Evolutionary conservation across 1,140 invertebrate genomes (phyloP).

Genomic region (Platyura marginata): DNA sequence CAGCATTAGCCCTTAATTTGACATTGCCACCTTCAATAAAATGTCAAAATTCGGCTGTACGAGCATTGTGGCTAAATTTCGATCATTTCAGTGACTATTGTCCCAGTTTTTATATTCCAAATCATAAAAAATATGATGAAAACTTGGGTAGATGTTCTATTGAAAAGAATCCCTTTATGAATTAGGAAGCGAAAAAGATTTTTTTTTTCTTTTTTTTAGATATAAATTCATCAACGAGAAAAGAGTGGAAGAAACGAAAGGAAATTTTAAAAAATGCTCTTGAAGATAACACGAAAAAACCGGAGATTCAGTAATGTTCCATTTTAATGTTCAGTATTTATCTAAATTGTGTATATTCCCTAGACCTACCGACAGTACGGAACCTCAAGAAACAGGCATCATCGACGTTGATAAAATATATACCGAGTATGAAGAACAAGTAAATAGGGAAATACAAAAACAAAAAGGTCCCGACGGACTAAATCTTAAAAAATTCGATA

Average conservation of each 20-base stretch:
- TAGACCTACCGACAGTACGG: not conserved
- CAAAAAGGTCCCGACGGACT: constrained; percentile 18
- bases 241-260: constrained; percentile 23
- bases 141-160: too few relatives aligned
- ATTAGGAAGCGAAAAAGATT: too few relatives aligned
- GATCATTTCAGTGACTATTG: constrained; percentile 35
- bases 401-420: constrained; percentile 22
- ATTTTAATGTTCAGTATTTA: too few relatives aligned
- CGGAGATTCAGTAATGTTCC: not conserved
- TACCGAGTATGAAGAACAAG: constrained; percentile 21
- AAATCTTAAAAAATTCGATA: constrained; percentile 27
- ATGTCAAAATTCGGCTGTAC: constrained; percentile 32
- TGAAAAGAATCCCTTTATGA: too few relatives aligned
- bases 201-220: too few relatives aligned
- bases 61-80: constrained; percentile 37
- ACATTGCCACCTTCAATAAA: constrained; percentile 33
- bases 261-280: constrained; percentile 15
- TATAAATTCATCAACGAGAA: constrained; percentile 19
- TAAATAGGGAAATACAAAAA: constrained; percentile 17
- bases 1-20: constrained; percentile 31
- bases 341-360: too few relatives aligned
- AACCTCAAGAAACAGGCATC: constrained; percentile 5
- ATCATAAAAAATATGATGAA: not conserved
- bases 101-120: constrained; percentile 20
- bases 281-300: constrained; percentile 10